Conservation (phyloP, 1,140 invertebrate genomes). For the Riptortus pedestris region DNA sequence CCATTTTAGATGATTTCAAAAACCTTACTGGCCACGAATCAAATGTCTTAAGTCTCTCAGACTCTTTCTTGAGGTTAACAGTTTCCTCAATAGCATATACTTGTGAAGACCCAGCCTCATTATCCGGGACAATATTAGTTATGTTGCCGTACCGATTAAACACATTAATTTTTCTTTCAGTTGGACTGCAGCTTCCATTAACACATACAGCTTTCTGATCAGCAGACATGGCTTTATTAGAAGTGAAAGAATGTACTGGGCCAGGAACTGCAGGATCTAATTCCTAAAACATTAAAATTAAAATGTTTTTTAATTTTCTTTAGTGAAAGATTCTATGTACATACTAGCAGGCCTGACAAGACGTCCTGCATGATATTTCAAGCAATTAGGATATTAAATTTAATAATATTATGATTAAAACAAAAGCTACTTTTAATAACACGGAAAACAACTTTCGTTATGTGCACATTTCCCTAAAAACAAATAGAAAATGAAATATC, state of each 20-base stretch:
- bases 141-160: background rate
- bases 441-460: too few relatives aligned
- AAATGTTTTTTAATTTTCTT: too few relatives aligned
- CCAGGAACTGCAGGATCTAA: background rate
- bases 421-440: too few relatives aligned
- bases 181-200: background rate
- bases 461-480: too few relatives aligned
- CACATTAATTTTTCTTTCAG: background rate
- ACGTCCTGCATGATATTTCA: background rate
- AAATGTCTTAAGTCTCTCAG: slow-evolving; percentile 30
- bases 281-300: background rate
- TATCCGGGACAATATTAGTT: background rate
- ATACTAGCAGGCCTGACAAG: too few relatives aligned
- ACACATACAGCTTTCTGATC: background rate
- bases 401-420: background rate
- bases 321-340: too few relatives aligned
- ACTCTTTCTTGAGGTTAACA: slow-evolving; percentile 20
- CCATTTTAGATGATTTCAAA: slow-evolving; percentile 30
- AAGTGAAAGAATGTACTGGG: background rate
- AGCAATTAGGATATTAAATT: background rate
- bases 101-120: background rate
- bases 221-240: background rate
- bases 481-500: too few relatives aligned
- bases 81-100: background rate
- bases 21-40: slow-evolving; percentile 31